Evolutionary conservation across 2,797 vertebrate genomes (phyloP).

Genomic region (Notolabrus celidotus): DNA sequence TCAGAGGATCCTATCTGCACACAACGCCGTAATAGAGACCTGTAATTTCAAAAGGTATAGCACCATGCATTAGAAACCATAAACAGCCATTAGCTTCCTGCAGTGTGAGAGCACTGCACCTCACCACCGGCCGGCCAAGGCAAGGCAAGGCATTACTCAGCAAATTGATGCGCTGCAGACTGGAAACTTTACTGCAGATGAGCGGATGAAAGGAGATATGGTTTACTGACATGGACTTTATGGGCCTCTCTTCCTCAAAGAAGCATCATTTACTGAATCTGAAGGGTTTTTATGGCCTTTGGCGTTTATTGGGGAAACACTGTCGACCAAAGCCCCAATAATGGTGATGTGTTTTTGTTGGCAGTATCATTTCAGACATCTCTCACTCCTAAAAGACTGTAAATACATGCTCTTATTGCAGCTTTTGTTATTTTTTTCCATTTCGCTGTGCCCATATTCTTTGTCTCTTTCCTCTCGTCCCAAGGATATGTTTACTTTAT

Average conservation of each 20-base stretch:
- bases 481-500: conserved; percentile 50
- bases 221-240: conserved; percentile 61
- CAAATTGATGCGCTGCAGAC: conserved; percentile 64
- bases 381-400: conserved; percentile 11
- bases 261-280: conserved; percentile 51
- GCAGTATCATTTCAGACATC: conserved; percentile 11
- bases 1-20: conserved; percentile 41
- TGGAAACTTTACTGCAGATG: conserved; percentile 62
- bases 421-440: conserved; percentile 15
- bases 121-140: conserved; percentile 21
- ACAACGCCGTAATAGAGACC: conserved; percentile 46
- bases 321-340: conserved; percentile 30
- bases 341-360: conserved; percentile 30
- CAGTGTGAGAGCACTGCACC: conserved; percentile 44
- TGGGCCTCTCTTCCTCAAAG: conserved; percentile 41
- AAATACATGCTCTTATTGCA: neutral
- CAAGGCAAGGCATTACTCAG: conserved; percentile 63
- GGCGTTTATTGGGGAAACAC: conserved; percentile 36
- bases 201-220: conserved; percentile 53
- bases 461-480: conserved; percentile 26
- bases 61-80: conserved; percentile 67
- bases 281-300: conserved; percentile 22
- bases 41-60: conserved; percentile 54
- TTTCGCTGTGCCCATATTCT: conserved; percentile 16
- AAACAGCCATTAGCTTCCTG: conserved; percentile 72